Base-by-base conservation (phyloP, 2,113 vertebrate species). In the Cryptomyrus ogoouensis region DNA sequence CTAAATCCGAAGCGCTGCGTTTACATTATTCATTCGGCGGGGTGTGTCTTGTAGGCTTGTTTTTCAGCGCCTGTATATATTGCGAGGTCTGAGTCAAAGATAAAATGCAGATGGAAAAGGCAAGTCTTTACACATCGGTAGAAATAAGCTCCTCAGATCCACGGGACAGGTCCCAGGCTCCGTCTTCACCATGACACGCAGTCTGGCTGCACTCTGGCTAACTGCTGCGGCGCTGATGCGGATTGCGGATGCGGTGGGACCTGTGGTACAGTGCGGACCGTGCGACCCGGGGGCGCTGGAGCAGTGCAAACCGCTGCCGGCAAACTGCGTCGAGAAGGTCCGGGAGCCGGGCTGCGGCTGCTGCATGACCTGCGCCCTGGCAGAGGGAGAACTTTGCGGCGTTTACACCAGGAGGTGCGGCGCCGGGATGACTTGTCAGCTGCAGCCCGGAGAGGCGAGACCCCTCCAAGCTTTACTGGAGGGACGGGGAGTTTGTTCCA, bases 321-420 rank as follows among this genome's bases (percentile, higher is more conserved):
- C 95, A 19, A 95, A 95, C 80, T 98, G 98, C 93, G 89, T 95
- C 2, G 97, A 98, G 92, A 92, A 92, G 44, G 97, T 98, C 90
- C 96, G 96, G 17, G 98, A 98, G 89, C 97, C 98, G 0, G 97
- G 97, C 91, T 99, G 98, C 93, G 97, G 98, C 91, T 99, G 98
- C 95, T 99, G 98, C 95, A 53, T 97, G 95, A 98, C 97, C 1
- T 99, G 98, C 93, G 97, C 98, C 66, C 94, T 98, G 84, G 93
- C 90, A 0, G 90, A 90, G 88, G 97, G 97, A 3, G 95, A 96
- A 90, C 90, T 94, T 15, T 99, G 98, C 94, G 98, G 98, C 24
- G 96, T 98, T 88, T 99, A 99, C 95, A 98, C 96, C 2, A 96
- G 97, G 90, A 96, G 97, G 92, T 98, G 98, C 89, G 97, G 97